Conservation (phyloP, 2,797 vertebrate genomes). For the Moxostoma hubbsi region DNA sequence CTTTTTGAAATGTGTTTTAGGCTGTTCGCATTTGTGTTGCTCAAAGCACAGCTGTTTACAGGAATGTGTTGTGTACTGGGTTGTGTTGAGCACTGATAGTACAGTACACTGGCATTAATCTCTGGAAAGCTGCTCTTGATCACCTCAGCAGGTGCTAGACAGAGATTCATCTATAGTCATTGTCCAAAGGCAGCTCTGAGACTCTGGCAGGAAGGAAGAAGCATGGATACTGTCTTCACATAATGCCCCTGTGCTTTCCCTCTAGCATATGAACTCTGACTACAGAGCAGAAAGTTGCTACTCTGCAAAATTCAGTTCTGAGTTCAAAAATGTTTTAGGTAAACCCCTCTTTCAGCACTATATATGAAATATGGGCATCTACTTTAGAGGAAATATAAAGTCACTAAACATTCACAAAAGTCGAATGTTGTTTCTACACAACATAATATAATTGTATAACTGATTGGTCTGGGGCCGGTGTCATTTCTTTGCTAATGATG, state of each 20-base stretch:
- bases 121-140: conserved; percentile 35
- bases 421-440: not conserved
- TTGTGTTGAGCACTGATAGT: not conserved
- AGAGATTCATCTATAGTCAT: conserved; percentile 30
- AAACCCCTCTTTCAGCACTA: conserved; percentile 31
- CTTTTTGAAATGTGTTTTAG: not conserved
- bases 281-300: conserved; percentile 39
- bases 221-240: conserved; percentile 40
- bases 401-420: conserved; percentile 21
- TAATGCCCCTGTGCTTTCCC: conserved; percentile 37
- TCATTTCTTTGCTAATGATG: not conserved
- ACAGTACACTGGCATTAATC: conserved; percentile 38
- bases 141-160: conserved; percentile 43
- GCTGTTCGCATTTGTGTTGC: not conserved
- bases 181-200: conserved; percentile 38
- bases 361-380: conserved; percentile 25
- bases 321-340: conserved; percentile 16
- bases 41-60: not conserved
- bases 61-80: not conserved
- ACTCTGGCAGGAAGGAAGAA: conserved; percentile 41
- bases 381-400: conserved; percentile 5
- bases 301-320: conserved; percentile 27
- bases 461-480: not conserved
- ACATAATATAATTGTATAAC: not conserved
- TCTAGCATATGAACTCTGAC: conserved; percentile 34